Percentiles rank a stretch among this genome's conserved stretches.
Evolutionary conservation across 2,797 vertebrate genomes (phyloP).

Genomic region (Borostomias antarcticus): DNA sequence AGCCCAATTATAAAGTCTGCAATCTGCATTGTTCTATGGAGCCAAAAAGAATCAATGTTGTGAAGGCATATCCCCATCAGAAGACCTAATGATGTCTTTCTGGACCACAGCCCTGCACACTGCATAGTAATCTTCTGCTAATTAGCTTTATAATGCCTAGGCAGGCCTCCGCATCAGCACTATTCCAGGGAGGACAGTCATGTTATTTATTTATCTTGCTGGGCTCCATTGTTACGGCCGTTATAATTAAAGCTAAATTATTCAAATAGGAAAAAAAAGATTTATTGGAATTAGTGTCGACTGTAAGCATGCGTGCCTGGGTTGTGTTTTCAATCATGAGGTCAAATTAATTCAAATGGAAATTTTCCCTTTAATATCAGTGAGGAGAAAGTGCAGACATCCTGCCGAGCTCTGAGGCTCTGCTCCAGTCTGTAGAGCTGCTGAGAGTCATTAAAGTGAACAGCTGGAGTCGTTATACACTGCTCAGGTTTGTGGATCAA

Average conservation of each 20-base stretch:
- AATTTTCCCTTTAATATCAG: conserved; percentile 30
- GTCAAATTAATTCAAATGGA: conserved; percentile 57
- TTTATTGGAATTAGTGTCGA: conserved; percentile 71
- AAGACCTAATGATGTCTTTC: conserved; percentile 87
- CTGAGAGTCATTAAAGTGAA: conserved; percentile 26
- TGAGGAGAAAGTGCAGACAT: conserved; percentile 32
- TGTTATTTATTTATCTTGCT: conserved; percentile 81
- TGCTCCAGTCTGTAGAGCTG: conserved; percentile 23
- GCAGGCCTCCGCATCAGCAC: conserved; percentile 81
- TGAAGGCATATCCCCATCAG: conserved; percentile 86
- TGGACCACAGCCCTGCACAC: conserved; percentile 84
- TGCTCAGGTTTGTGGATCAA: conserved; percentile 37
- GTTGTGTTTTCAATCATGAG: conserved; percentile 65
- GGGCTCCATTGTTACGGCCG: conserved; percentile 69
- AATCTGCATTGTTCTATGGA: conserved; percentile 86
- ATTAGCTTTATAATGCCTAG: conserved; percentile 86
- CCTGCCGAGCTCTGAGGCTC: conserved; percentile 1
- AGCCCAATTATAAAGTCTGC: conserved; percentile 85
- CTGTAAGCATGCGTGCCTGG: conserved; percentile 48
- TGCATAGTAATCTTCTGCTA: conserved; percentile 88
- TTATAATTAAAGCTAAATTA: conserved; percentile 80
- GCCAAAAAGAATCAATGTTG: conserved; percentile 82
- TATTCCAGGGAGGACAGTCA: conserved; percentile 77
- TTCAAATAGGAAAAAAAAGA: conserved; percentile 66
- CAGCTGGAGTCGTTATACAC: conserved; percentile 29